Evolutionary conservation across 92 coral and sea anemone genomes (phyloP), one percentile per base, ranked within the genome.

Genomic region (Scolanthus callimorphus): DNA sequence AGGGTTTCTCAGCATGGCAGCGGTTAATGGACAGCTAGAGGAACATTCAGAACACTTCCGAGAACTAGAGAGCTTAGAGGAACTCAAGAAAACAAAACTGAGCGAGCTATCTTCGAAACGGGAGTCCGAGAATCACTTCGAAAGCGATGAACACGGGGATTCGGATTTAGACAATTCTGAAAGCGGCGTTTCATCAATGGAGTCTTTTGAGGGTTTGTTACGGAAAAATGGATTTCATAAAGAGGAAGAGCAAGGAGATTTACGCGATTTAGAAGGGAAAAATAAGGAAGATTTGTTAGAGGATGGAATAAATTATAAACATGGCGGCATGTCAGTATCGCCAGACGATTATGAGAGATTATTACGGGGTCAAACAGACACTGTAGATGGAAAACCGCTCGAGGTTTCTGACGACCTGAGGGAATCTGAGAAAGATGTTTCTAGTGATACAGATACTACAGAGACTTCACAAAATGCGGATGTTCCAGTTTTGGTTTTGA

Each of bases 181-280:
- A 51, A 87, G 96, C 38, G 96, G 96, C 1, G 96, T 87, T 10
- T 87, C 96, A 1, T 87, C 96, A 15, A 87, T 87, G 96, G 96
- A 87, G 53, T 87, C 96, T 13, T 78, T 87, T 25, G 96, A 87
- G 38, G 85, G 86, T 11, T 31, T 83, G 15, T 47, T 82, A 11
- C 72, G 58, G 11, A 81, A 69, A 29, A 71, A 69, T n/a, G 73
- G 57, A 48, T 65, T 59, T 34, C 61, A 78, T 25, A 50, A 63
- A 1, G 66, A 60, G 11, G 78, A 63, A n/a, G 62, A 38, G 25
- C 39, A 31, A n/a, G 74, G 63, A 20, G 47, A 27, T 1, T 48
- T 29, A 4, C 60, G 48, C 24, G 57, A 23, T 2, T 39, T 31
- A 20, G 69, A 60, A 60, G 54, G 63, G 53, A 66, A 51, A 8